Evolutionary conservation across 1,140 invertebrate species (phyloP).

Genomic region (Drosophila cardini): DNA sequence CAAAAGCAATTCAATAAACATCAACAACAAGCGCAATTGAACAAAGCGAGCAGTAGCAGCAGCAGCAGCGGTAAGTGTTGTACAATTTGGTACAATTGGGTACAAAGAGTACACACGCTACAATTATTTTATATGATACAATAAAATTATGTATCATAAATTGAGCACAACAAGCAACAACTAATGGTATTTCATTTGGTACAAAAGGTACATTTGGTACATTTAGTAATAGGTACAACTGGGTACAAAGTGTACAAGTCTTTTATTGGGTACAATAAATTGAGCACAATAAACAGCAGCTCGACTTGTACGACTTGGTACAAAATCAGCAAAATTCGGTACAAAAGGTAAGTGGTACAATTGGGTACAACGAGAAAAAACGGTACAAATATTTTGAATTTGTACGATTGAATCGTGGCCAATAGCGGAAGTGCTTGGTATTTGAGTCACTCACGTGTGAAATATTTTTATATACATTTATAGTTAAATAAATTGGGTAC

Average conservation of each 20-base stretch:
- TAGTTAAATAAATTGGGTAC: neutral
- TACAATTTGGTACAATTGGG: neutral
- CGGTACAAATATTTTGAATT: neutral
- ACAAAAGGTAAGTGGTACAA: conserved; percentile 21
- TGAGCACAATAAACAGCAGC: no score
- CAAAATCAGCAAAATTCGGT: neutral
- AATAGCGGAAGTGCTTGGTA: neutral
- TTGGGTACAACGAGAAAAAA: neutral
- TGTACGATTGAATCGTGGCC: neutral
- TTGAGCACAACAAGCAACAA: no score
- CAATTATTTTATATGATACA: neutral
- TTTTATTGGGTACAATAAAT: no score
- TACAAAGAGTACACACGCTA: neutral
- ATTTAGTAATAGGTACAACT: conserved; percentile 26
- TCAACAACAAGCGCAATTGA: conserved; percentile 47
- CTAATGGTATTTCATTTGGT: no score
- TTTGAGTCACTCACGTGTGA: neutral
- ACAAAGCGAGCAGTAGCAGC: conserved; percentile 1
- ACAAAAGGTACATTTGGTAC: neutral
- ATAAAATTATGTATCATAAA: no score
- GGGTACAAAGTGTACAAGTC: neutral
- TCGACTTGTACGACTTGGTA: no score
- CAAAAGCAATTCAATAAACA: conserved; percentile 38
- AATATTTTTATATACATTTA: neutral
- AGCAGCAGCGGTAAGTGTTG: conserved; percentile 12